These are phyloP conservation scores for Danio kyathit DNA, from an alignment of 2,797 vertebrate genomes.

Conservation along the genomic window DNA sequence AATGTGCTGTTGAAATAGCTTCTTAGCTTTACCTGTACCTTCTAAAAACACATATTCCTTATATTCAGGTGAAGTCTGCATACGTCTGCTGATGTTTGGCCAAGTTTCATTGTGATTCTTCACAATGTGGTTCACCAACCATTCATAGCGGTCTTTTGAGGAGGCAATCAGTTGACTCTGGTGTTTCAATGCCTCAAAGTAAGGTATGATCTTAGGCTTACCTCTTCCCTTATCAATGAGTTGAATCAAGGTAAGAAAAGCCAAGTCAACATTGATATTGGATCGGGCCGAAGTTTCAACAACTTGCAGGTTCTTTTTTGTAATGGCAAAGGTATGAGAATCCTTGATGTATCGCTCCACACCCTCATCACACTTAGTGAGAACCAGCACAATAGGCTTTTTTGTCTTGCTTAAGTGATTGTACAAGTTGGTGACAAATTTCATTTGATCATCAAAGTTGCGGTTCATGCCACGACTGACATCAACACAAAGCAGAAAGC, in stretches of 20 bases:
- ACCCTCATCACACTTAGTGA: conserved; percentile 89
- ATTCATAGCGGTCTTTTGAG: conserved; percentile 88
- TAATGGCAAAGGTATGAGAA: conserved; percentile 85
- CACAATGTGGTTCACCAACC: conserved; percentile 84
- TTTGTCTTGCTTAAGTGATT: conserved; percentile 88
- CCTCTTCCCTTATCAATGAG: conserved; percentile 84
- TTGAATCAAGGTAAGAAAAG: conserved; percentile 86
- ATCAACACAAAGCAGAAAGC: conserved; percentile 86
- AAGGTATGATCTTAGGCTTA: conserved; percentile 88
- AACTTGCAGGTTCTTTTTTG: conserved; percentile 90
- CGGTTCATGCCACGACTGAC: conserved; percentile 90
- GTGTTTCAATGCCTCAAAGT: conserved; percentile 89
- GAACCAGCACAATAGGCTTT: conserved; percentile 85
- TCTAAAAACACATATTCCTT: conserved; percentile 88
- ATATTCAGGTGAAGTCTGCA: conserved; percentile 82
- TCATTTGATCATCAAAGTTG: conserved; percentile 89
- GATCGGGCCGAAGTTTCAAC: conserved; percentile 89
- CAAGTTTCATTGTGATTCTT: conserved; percentile 87
- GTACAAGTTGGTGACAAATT: conserved; percentile 87
- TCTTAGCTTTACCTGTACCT: conserved; percentile 86
- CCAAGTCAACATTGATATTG: conserved; percentile 87
- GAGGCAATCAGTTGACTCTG: conserved; percentile 89
- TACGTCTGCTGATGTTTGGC: conserved; percentile 77
- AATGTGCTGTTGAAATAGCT: conserved; percentile 85
- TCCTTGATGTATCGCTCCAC: conserved; percentile 91